Evolutionary conservation across 2,113 vertebrate species (phyloP), one percentile per base, ranked within the genome.

Genomic region (Mola mola): DNA sequence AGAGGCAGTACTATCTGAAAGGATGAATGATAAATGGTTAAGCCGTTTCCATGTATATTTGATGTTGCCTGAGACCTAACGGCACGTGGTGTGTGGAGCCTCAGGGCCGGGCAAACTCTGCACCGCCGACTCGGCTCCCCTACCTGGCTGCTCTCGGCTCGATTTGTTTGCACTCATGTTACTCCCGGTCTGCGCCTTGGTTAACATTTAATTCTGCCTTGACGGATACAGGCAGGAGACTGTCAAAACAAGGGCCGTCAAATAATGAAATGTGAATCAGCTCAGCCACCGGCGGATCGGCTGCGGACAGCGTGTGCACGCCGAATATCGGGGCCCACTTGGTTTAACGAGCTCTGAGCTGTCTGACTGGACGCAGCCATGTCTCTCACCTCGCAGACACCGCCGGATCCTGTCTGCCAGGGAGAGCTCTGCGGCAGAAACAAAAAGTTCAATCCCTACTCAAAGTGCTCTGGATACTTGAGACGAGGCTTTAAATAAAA

Each of bases 331-430:
- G 66, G 62, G 42, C 48, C 31, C 15, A 4, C 50, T 57, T 29
- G 41, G 17, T 77, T 69, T 87, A 88, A 90, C 81, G 86, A 90
- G 86, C 84, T 69, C 68, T 47, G 74, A 86, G 87, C 84, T 84
- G 86, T 89, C 88, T 65, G 74, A 62, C 81, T 56, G 60, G 71
- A 78, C 72, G 16, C 64, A 47, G 60, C 65, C 66, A 4, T 36
- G 78, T 66, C 67, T 78, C 66, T 66, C 76, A 78, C 83, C 83
- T 70, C 79, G 19, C 56, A 20, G 48, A 71, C 79, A 66, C 53
- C 29, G 29, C 37, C 9, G 52, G 40, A 66, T 53, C 21, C 71
- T 64, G 78, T 79, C 84, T 81, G 80, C 51, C 64, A 48, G 72
- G 60, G 33, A 15, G 17, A 78, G 50, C 43, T 55, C 40, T 29